These are phyloP conservation scores for Sminthurinus aureus DNA, from an alignment of 2,888 invertebrate species.

Conservation along the genomic window DNA sequence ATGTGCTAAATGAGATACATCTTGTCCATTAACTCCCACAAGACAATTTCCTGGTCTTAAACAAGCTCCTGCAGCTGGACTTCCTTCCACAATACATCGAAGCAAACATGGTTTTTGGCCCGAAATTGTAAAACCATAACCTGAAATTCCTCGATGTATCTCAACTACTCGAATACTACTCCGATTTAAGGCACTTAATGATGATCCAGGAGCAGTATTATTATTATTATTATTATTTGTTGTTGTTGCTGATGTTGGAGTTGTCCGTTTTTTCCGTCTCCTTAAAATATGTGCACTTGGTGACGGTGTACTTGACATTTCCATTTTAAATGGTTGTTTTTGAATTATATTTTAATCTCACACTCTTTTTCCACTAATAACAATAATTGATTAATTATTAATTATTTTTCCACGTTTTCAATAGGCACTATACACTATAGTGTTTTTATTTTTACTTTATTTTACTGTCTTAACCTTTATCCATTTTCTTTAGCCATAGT, in stretches of 20 bases:
- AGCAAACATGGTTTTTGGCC: constrained; percentile 96
- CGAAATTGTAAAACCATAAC: constrained; percentile 97
- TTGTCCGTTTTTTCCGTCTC: constrained; percentile 52
- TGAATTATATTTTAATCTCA: background rate
- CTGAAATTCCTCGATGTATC: constrained; percentile 83
- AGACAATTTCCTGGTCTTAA: constrained; percentile 91
- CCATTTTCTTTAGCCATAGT: too few species aligned
- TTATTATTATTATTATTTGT: too few species aligned
- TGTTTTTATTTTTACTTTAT: background rate
- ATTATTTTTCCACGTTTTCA: too few species aligned
- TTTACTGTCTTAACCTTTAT: background rate
- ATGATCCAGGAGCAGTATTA: constrained; percentile 52
- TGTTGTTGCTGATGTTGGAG: constrained; percentile 38
- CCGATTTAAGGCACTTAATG: constrained; percentile 55
- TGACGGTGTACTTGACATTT: constrained; percentile 52
- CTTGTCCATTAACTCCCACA: constrained; percentile 88
- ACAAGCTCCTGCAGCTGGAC: constrained; percentile 90
- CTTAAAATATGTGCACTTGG: constrained; percentile 50
- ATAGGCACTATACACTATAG: background rate
- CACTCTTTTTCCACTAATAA: background rate
- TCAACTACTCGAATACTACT: constrained; percentile 79
- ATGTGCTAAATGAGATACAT: constrained; percentile 90
- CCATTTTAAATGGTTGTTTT: constrained; percentile 41
- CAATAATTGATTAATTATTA: too few species aligned
- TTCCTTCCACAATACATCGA: constrained; percentile 88